A percentile compares a stretch with the other conserved stretches of the same genome.
Conservation (phyloP, 1,140 invertebrate species). For the Battus philenor region DNA sequence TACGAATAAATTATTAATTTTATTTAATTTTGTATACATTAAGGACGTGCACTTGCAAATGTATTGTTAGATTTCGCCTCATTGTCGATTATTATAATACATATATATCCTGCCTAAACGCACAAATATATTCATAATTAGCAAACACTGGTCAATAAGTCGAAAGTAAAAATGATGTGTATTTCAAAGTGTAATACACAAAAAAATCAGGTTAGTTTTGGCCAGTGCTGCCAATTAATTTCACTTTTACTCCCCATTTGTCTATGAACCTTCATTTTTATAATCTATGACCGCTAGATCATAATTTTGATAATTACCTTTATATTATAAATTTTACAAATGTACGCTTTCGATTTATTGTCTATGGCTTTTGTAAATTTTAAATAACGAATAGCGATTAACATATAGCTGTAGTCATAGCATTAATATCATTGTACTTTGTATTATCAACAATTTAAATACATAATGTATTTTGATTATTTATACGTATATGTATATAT, state of each 20-base stretch:
- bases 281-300: too few species aligned
- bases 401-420: not conserved
- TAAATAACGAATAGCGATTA: not conserved
- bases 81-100: conserved; percentile 5
- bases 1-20: conserved; percentile 31
- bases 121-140: too few species aligned
- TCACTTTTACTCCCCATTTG: too few species aligned
- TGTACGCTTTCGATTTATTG: not conserved
- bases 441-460: not conserved
- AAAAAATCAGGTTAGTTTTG: too few species aligned
- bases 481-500: conserved; percentile 30
- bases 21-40: conserved; percentile 16
- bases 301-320: not conserved
- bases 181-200: too few species aligned
- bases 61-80: conserved; percentile 11
- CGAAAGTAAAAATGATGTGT: too few species aligned
- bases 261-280: too few species aligned
- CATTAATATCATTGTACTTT: not conserved
- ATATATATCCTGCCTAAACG: conserved; percentile 15
- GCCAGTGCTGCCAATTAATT: too few species aligned
- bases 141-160: too few species aligned
- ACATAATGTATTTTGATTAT: conserved; percentile 8
- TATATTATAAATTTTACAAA: not conserved
- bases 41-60: conserved; percentile 16
- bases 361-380: not conserved